These are phyloP conservation scores for Himalopsyche japonica DNA, from an alignment of 2,888 invertebrate genomes.

Conservation along the genomic window DNA sequence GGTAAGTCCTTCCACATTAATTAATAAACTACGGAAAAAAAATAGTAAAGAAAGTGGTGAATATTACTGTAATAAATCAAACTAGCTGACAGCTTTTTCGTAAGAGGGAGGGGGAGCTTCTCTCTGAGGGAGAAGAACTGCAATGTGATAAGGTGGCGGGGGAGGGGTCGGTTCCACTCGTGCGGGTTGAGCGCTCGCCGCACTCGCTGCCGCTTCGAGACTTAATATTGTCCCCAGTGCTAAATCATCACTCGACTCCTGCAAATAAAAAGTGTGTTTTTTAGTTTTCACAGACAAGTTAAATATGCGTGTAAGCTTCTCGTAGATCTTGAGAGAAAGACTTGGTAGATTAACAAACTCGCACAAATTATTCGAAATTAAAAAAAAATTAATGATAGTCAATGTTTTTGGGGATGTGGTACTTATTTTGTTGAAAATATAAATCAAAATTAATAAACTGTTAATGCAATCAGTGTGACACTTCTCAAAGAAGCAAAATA, in stretches of 20 bases:
- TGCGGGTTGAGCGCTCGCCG: slow-evolving; percentile 52
- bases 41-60: neutral
- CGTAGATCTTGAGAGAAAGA: no score
- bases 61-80: neutral
- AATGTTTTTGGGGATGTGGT: no score
- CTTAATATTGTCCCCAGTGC: slow-evolving; percentile 50
- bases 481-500: no score
- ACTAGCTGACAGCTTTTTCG: slow-evolving; percentile 73
- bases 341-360: no score
- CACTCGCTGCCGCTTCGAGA: slow-evolving; percentile 43
- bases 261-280: neutral
- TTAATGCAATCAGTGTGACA: no score
- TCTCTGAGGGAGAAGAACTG: slow-evolving; percentile 69
- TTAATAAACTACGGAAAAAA: neutral
- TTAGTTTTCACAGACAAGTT: no score
- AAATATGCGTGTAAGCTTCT: no score
- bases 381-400: no score
- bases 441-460: no score
- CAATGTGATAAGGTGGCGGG: slow-evolving; percentile 82
- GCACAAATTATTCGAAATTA: no score
- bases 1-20: neutral
- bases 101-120: slow-evolving; percentile 76
- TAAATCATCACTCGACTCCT: slow-evolving; percentile 52
- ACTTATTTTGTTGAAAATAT: no score
- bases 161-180: slow-evolving; percentile 31